Evolutionary conservation across 2,113 vertebrate genomes (phyloP).

Genomic region (Seriola quinqueradiata): DNA sequence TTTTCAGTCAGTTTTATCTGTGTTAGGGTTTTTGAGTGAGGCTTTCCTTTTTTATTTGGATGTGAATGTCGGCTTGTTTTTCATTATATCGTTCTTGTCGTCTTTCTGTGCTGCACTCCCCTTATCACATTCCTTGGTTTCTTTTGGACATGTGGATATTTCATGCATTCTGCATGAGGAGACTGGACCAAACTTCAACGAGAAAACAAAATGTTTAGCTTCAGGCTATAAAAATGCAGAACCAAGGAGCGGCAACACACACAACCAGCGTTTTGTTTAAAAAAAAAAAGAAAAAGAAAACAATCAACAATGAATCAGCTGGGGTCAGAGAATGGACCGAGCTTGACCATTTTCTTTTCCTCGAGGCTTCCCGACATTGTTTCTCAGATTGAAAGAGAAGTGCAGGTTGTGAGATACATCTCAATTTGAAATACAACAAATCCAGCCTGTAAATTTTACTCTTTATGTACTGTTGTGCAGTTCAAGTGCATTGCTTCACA

Average conservation of each 20-base stretch:
- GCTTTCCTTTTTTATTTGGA: constrained; percentile 36
- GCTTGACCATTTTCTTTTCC: background rate
- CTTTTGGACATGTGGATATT: too few species aligned
- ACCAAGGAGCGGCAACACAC: background rate
- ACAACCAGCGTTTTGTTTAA: background rate
- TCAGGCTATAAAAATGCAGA: background rate
- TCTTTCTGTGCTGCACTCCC: background rate
- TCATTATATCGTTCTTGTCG: constrained; percentile 23
- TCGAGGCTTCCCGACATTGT: background rate
- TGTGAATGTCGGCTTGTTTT: constrained; percentile 30
- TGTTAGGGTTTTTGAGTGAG: background rate
- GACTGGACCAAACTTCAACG: background rate
- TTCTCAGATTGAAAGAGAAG: background rate
- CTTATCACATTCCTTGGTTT: background rate
- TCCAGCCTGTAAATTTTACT: background rate
- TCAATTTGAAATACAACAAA: background rate
- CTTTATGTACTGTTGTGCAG: background rate
- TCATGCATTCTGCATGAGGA: background rate
- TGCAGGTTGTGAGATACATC: background rate
- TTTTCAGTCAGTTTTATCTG: constrained; percentile 51
- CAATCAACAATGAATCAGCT: background rate
- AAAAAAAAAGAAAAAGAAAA: background rate
- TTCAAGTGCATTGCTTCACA: background rate
- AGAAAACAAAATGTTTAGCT: background rate
- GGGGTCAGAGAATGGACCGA: background rate